Evolutionary conservation across 2,888 invertebrate genomes (phyloP), one percentile per base, ranked within the genome.

Genomic region (Tenthredo distinguenda): DNA sequence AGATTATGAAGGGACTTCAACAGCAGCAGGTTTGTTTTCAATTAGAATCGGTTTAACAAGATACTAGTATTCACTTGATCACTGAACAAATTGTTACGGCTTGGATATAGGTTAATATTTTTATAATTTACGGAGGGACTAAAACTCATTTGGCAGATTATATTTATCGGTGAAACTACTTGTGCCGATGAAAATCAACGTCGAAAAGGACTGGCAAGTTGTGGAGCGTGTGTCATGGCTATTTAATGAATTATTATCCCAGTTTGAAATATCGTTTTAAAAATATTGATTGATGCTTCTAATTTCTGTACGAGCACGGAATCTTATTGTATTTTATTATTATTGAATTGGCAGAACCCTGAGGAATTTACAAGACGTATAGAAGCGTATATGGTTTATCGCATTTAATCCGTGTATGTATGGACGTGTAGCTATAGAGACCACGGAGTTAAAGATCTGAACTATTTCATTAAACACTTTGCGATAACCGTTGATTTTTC

Each of bases 401-500:
- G 40, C 21, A 12, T 68, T 74, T 21, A 74, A 77, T 77, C 21
- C 26, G 50, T 55, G 18, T 74, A 62, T 62, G 68, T 68, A 68
- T 34, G 34, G 15, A 18, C 18, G 68, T 21, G 4, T n/a, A 77
- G 10, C 50, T 43, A 74, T 71, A 37, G 71, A 62, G 58, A n/a
- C 40, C 21, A 40, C 81, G n/a, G 2, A 62, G 40, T 9, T 62
- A 6, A 65, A 40, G 26, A 37, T 62, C 62, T 65, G 62, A 81
- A 40, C 62, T 83, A 71, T 43, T 50, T 81, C 18, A 12, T 31
- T 40, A 47, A 47, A 43, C 68, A 47, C 43, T 65, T 40, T 18
- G 10, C 83, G 68, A 31, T 83, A 68, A 83, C 7, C 68, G 34
- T 31, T 71, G 31, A 71, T 34, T 47, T 47, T 83, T 83, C 21